Evolutionary conservation across 1,140 invertebrate species (phyloP).

Genomic region (Phenacoccus solenopsis): DNA sequence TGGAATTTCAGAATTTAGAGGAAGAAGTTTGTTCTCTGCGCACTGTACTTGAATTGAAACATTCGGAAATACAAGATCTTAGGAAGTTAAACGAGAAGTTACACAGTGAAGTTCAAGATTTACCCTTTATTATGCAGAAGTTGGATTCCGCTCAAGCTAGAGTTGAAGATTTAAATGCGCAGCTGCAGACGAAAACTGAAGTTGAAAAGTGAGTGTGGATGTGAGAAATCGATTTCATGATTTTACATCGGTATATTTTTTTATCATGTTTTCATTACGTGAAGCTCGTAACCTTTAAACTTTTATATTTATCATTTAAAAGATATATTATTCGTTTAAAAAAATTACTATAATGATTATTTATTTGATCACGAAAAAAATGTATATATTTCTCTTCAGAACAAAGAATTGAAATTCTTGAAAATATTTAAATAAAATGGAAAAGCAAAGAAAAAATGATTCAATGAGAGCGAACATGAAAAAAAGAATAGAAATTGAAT

Average conservation of each 20-base stretch:
- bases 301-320: background rate
- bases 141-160: slow-evolving; percentile 45
- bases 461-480: too few relatives aligned
- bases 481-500: too few relatives aligned
- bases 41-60: slow-evolving; percentile 59
- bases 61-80: slow-evolving; percentile 53
- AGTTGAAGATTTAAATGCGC: slow-evolving; percentile 53
- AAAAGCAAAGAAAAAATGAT: too few relatives aligned
- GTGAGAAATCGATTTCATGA: background rate
- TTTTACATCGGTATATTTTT: slow-evolving; percentile 21
- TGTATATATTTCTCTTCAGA: too few relatives aligned
- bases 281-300: background rate
- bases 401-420: too few relatives aligned
- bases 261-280: slow-evolving; percentile 19
- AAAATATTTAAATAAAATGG: too few relatives aligned
- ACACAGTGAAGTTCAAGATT: slow-evolving; percentile 39
- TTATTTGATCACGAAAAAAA: too few relatives aligned
- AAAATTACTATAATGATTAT: too few relatives aligned
- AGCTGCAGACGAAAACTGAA: slow-evolving; percentile 44
- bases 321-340: background rate
- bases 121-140: slow-evolving; percentile 40
- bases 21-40: slow-evolving; percentile 59
- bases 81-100: slow-evolving; percentile 47
- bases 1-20: slow-evolving; percentile 35
- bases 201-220: slow-evolving; percentile 39